phyloP scores from a whole-genome alignment of 2,113 vertebrate genomes.

The Crotophaga sulcirostris region DNA sequence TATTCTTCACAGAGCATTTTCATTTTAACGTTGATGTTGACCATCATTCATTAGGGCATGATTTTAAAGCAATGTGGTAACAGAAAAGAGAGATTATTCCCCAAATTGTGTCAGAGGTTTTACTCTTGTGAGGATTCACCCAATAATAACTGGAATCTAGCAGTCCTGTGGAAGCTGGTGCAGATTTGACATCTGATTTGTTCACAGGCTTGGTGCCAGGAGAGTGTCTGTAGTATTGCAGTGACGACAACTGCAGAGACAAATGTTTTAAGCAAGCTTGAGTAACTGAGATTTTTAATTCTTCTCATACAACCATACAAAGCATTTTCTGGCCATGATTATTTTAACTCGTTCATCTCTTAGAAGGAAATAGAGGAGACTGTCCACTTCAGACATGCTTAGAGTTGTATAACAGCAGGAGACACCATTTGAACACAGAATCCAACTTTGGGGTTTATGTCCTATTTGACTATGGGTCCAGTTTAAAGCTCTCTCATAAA shows the following conservation, averaged over 20 bases:
- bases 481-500: conserved; percentile 60
- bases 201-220: neutral
- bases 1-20: neutral
- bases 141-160: neutral
- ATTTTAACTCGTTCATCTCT: conserved; percentile 33
- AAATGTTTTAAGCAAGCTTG: neutral
- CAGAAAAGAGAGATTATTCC: neutral
- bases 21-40: neutral
- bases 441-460: conserved; percentile 61
- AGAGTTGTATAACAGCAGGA: conserved; percentile 21
- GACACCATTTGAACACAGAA: conserved; percentile 16
- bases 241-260: neutral
- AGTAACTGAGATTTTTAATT: neutral
- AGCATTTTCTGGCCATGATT: conserved; percentile 2
- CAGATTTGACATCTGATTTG: neutral
- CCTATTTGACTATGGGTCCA: conserved; percentile 54
- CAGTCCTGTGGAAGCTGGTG: neutral
- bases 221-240: neutral
- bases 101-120: neutral
- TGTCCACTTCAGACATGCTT: neutral
- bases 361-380: conserved; percentile 15
- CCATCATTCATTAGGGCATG: neutral
- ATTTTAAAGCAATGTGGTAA: neutral
- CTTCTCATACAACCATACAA: neutral
- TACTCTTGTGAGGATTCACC: neutral